Percentiles rank a stretch among this genome's conserved stretches.
These are phyloP conservation scores for Cossypha polioptera DNA, from an alignment of 2,797 vertebrate species.

Conservation along the genomic window DNA sequence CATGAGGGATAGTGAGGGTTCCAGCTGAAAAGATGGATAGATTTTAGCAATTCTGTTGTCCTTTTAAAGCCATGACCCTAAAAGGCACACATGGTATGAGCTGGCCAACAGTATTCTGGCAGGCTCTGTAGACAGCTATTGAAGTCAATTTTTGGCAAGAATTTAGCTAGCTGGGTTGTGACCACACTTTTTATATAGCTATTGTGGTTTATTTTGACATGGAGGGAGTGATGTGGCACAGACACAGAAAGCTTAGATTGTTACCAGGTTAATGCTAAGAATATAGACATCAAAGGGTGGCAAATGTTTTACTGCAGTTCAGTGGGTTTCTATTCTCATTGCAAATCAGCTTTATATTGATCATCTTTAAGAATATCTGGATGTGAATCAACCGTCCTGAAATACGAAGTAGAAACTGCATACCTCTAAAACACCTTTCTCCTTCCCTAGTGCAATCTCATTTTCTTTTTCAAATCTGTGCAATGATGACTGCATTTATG, in stretches of 20 bases:
- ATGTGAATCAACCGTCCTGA: not conserved
- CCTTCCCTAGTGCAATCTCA: not conserved
- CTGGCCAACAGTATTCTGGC: not conserved
- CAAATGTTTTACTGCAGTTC: not conserved
- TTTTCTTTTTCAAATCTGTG: not conserved
- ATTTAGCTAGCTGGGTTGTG: not conserved
- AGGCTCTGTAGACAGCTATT: not conserved
- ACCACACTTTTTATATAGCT: not conserved
- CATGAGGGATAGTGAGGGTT: not conserved
- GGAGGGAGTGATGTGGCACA: not conserved
- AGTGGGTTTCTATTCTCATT: not conserved
- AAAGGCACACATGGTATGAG: not conserved
- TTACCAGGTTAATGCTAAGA: not conserved
- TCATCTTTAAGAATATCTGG: not conserved
- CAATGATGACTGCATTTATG: accelerated
- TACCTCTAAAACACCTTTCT: not conserved
- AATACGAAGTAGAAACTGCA: not conserved
- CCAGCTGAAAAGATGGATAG: not conserved
- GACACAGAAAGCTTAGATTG: not conserved
- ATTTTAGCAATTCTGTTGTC: slow-evolving; percentile 14
- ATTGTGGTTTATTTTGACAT: slow-evolving; percentile 10
- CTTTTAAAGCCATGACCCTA: slow-evolving; percentile 18
- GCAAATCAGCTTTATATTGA: not conserved
- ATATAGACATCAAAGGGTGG: not conserved
- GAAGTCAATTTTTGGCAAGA: slow-evolving; percentile 25